Percentiles rank a stretch among this genome's conserved stretches.
These are phyloP conservation scores for Characodon lateralis DNA, from an alignment of 2,797 vertebrate species.

Conservation along the genomic window DNA sequence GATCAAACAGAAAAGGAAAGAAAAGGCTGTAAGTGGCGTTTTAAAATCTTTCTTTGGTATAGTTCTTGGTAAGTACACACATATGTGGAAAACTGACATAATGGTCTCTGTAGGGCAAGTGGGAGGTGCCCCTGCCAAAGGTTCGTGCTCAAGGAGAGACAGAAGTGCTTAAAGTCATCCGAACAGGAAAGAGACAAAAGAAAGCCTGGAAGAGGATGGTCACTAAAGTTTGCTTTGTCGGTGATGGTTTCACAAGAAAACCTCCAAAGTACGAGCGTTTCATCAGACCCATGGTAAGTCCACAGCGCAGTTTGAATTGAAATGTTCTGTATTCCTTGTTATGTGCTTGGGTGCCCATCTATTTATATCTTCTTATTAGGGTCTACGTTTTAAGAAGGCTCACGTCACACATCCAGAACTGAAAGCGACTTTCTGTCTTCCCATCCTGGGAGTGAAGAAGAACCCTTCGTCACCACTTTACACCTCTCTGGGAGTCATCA, in stretches of 20 bases:
- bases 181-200: slow-evolving; percentile 96
- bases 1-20: slow-evolving; percentile 99
- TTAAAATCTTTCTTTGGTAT: background rate
- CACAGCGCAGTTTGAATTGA: rapidly evolving
- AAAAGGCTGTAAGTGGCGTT: slow-evolving; percentile 91
- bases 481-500: slow-evolving; percentile 94
- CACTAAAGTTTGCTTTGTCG: slow-evolving; percentile 98
- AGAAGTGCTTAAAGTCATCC: slow-evolving; percentile 95
- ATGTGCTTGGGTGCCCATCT: rapidly evolving
- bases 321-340: background rate
- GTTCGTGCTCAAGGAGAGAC: slow-evolving; percentile 97
- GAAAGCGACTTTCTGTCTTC: slow-evolving; percentile 96
- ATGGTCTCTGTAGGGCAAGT: slow-evolving; percentile 86
- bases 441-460: slow-evolving; percentile 98
- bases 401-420: slow-evolving; percentile 99
- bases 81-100: background rate
- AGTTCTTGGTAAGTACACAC: background rate
- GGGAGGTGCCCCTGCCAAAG: slow-evolving; percentile 98
- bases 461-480: slow-evolving; percentile 97
- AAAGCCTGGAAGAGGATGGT: slow-evolving; percentile 99
- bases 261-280: slow-evolving; percentile 98
- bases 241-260: slow-evolving; percentile 96
- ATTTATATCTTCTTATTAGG: slow-evolving; percentile 72
- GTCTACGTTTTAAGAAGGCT: slow-evolving; percentile 97
- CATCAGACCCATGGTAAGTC: slow-evolving; percentile 96